Evolutionary conservation across 2,113 vertebrate species (phyloP), one percentile per base, ranked within the genome.

Genomic region (Myotis davidii): DNA sequence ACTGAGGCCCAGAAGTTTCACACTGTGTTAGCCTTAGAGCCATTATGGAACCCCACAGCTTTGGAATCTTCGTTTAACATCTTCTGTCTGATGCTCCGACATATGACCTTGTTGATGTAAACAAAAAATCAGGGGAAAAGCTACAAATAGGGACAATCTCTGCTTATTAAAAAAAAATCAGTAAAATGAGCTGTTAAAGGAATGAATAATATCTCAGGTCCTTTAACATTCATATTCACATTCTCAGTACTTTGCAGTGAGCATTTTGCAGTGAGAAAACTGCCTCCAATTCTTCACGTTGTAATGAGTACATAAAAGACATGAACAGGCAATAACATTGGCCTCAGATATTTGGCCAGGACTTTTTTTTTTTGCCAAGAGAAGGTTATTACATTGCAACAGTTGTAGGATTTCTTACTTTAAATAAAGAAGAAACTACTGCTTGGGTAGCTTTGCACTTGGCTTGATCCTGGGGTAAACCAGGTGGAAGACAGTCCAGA

Each of bases 371-470:
- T 94, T 95, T 59, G 52, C 42, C 52, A 85, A 94, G 37, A 54
- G 50, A 78, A 90, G 14, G 2, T 56, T 70, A 54, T 95, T 50
- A 76, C 20, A 34, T 29, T 76, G 42, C 39, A 76, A 84, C 20
- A 32, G 23, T 69, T 84, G 16, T 14, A 52, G 34, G 56, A 65
- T 76, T 79, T 76, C 27, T 59, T 65, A 37, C 59, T 93, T 85
- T 56, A 91, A 96, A 90, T 85, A 93, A 94, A 93, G 23, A 92
- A 90, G 23, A 81, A 79, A 72, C 13, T 42, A 25, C 67, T 81
- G 65, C 54, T 82, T 88, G 74, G 29, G 69, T 27, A 77, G 21
- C 23, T 67, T 94, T 56, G 13, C n/a, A 6, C 34, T 54, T 79
- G n/a, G 34, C n/a, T 56, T 91, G 3, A 48, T 73, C 23, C 13